These are phyloP conservation scores for Blennius ocellaris DNA, from an alignment of 2,113 vertebrate genomes.

Conservation along the genomic window DNA sequence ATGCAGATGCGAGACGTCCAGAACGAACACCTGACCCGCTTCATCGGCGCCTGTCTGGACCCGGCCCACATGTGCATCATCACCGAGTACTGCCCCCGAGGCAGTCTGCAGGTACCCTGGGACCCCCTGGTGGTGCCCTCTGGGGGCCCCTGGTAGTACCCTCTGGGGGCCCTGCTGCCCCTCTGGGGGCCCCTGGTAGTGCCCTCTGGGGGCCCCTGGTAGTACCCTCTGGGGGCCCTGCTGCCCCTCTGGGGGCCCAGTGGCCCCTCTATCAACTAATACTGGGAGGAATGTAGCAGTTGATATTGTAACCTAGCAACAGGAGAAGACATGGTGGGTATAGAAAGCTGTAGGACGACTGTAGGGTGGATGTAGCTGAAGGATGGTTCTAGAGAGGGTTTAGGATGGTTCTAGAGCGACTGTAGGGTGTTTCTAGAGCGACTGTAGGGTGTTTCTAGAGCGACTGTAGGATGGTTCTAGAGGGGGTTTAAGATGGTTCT, in stretches of 20 bases:
- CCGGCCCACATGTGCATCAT: slow-evolving; percentile 92
- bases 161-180: neutral
- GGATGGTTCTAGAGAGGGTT: no score
- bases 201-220: neutral
- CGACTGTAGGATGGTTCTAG: no score
- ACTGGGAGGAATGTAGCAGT: slow-evolving; percentile 15
- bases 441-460: no score
- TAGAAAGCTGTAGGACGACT: neutral
- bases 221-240: neutral
- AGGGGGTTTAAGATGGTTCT: no score
- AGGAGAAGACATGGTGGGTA: slow-evolving; percentile 5
- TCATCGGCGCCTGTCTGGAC: slow-evolving; percentile 90
- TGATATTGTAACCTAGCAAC: slow-evolving; percentile 55
- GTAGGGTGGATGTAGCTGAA: slow-evolving; percentile 19
- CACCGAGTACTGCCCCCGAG: slow-evolving; percentile 91
- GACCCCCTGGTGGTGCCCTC: no score
- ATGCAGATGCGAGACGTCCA: slow-evolving; percentile 92
- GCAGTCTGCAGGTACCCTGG: slow-evolving; percentile 89
- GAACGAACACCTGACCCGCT: slow-evolving; percentile 92
- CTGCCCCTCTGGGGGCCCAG: neutral
- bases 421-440: no score
- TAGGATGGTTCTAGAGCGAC: no score
- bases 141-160: neutral
- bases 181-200: no score
- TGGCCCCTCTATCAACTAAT: no score